Percentiles rank a stretch among this genome's conserved stretches.
Evolutionary conservation across 2,888 invertebrate genomes (phyloP).

Genomic region (Volucella inflata): DNA sequence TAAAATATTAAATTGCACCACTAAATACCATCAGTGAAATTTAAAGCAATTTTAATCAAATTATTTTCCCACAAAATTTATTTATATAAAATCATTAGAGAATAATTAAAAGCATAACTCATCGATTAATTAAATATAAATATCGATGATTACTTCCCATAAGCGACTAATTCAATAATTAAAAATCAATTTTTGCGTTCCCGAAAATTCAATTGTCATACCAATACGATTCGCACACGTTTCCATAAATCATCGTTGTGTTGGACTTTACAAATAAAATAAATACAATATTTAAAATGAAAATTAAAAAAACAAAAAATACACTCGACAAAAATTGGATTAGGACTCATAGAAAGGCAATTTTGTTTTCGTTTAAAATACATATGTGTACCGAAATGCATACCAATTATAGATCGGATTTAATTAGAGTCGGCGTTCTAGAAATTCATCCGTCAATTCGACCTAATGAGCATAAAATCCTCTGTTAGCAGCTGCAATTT

Average conservation of each 20-base stretch:
- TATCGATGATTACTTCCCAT: slow-evolving; percentile 9
- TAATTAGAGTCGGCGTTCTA: slow-evolving; percentile 17
- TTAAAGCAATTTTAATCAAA: not conserved
- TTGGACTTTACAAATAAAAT: not conserved
- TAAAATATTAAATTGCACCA: too few relatives aligned
- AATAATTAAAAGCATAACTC: slow-evolving; percentile 30
- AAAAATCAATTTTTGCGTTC: slow-evolving; percentile 16
- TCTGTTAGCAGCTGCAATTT: slow-evolving; percentile 9
- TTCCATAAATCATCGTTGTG: not conserved
- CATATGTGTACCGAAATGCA: too few relatives aligned
- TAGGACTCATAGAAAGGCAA: not conserved
- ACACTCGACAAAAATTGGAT: not conserved
- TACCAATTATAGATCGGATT: not conserved
- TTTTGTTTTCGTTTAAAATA: not conserved
- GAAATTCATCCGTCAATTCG: slow-evolving; percentile 13
- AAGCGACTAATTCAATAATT: slow-evolving; percentile 13
- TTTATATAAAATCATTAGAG: not conserved
- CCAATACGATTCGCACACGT: too few relatives aligned
- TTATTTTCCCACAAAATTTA: not conserved
- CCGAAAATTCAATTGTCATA: not conserved
- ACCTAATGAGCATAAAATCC: slow-evolving; percentile 24
- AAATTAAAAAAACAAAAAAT: not conserved
- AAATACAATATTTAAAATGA: not conserved
- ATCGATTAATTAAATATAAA: slow-evolving; percentile 36
- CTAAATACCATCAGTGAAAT: not conserved